phyloP scores from a whole-genome alignment of 2,888 invertebrate genomes.

The Lochmaea capreae region DNA sequence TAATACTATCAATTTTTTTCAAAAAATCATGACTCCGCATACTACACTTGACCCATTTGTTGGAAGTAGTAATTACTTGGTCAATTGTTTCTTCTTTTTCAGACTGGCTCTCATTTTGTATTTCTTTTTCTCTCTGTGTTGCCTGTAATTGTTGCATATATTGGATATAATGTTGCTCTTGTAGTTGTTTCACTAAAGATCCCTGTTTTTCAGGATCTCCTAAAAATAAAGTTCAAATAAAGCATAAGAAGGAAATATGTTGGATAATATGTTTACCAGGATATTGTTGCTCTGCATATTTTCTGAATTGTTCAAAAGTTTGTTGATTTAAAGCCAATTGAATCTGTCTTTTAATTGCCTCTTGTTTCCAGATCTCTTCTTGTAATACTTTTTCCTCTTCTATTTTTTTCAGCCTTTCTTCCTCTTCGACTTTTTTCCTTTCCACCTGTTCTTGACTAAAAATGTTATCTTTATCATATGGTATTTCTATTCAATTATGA shows the following conservation, averaged over 20 bases:
- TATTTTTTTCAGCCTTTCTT: conserved; percentile 71
- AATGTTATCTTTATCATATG: neutral
- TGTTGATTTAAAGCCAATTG: conserved; percentile 97
- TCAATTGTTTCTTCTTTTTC: conserved; percentile 44
- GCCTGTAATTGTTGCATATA: conserved; percentile 93
- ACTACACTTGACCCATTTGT: conserved; percentile 21
- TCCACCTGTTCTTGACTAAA: conserved; percentile 70
- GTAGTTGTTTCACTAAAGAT: conserved; percentile 90
- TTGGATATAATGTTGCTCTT: conserved; percentile 99
- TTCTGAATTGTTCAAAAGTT: conserved; percentile 88
- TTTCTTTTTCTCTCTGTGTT: conserved; percentile 62
- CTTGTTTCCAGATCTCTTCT: conserved; percentile 73
- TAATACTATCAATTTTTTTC: too few relatives aligned
- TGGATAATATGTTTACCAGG: conserved; percentile 66
- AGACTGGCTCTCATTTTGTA: conserved; percentile 39
- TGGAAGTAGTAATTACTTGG: conserved; percentile 28
- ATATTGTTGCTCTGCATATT: conserved; percentile 94
- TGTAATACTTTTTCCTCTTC: conserved; percentile 75
- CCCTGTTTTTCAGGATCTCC: conserved; percentile 91
- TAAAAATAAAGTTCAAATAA: conserved; percentile 33
- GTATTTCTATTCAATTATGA: neutral
- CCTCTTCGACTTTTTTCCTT: conserved; percentile 69
- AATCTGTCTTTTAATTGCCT: conserved; percentile 81
- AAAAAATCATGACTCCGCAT: too few relatives aligned
- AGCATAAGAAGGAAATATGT: conserved; percentile 1